Evolutionary conservation across 2,113 vertebrate species (phyloP).

Genomic region (Perccottus glenii): DNA sequence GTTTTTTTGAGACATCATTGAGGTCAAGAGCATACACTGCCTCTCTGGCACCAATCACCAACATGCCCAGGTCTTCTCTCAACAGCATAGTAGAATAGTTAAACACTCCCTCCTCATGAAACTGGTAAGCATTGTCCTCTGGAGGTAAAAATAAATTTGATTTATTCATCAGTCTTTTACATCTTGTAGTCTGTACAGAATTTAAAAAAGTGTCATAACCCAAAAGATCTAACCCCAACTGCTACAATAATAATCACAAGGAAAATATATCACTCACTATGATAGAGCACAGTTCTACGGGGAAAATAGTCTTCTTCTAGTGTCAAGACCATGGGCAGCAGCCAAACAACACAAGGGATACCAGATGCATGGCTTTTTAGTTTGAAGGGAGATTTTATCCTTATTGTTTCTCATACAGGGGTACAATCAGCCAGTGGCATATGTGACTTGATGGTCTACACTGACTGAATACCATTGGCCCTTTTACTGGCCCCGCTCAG

Average conservation of each 20-base stretch:
- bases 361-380: slow-evolving; percentile 64
- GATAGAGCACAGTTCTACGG: slow-evolving; percentile 67
- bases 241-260: slow-evolving; percentile 11
- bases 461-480: slow-evolving; percentile 52
- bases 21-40: slow-evolving; percentile 80
- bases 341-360: slow-evolving; percentile 57
- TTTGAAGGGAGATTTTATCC: slow-evolving; percentile 40
- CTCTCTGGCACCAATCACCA: slow-evolving; percentile 80
- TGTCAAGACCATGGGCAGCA: slow-evolving; percentile 47
- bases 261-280: slow-evolving; percentile 63
- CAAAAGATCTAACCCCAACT: background rate
- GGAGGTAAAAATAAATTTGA: slow-evolving; percentile 2
- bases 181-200: background rate
- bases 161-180: slow-evolving; percentile 1
- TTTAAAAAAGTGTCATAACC: background rate
- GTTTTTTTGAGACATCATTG: slow-evolving; percentile 72
- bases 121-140: slow-evolving; percentile 68
- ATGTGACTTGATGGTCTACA: slow-evolving; percentile 53
- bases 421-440: slow-evolving; percentile 53
- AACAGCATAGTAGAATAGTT: slow-evolving; percentile 81
- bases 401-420: slow-evolving; percentile 55
- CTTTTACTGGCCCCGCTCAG: slow-evolving; percentile 66
- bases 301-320: slow-evolving; percentile 47
- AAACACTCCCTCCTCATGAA: slow-evolving; percentile 69
- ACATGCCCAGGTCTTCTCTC: slow-evolving; percentile 71